Evolutionary conservation across 2,797 vertebrate genomes (phyloP).

Genomic region (Eremophila alpestris): DNA sequence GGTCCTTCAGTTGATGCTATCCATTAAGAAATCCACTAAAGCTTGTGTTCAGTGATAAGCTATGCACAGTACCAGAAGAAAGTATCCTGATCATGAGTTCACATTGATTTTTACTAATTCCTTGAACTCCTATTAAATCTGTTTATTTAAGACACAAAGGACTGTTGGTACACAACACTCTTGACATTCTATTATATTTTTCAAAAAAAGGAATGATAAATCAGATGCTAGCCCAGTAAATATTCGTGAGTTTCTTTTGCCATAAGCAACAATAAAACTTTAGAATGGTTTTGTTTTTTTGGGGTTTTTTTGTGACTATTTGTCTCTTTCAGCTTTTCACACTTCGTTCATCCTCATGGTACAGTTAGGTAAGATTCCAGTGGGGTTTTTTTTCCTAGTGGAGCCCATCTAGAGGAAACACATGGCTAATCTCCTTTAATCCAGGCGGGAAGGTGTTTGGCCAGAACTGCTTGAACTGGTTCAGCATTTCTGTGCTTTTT

Average conservation of each 20-base stretch:
- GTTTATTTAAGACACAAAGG: background rate
- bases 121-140: background rate
- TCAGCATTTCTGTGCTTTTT: background rate
- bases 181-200: background rate
- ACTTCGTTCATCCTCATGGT: rapidly evolving
- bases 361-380: background rate
- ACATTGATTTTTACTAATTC: background rate
- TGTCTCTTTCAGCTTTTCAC: background rate
- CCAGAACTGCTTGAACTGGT: background rate
- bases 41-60: background rate
- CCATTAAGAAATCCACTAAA: background rate
- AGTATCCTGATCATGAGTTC: background rate
- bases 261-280: background rate
- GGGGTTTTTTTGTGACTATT: background rate
- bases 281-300: background rate
- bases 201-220: background rate
- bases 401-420: background rate
- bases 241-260: background rate
- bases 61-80: background rate
- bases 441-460: background rate
- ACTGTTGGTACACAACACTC: background rate
- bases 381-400: background rate
- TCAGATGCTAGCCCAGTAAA: background rate
- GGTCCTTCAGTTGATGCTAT: background rate
- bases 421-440: background rate